Evolutionary conservation across 2,888 invertebrate species (phyloP).

Genomic region (Tachystola acroxantha): DNA sequence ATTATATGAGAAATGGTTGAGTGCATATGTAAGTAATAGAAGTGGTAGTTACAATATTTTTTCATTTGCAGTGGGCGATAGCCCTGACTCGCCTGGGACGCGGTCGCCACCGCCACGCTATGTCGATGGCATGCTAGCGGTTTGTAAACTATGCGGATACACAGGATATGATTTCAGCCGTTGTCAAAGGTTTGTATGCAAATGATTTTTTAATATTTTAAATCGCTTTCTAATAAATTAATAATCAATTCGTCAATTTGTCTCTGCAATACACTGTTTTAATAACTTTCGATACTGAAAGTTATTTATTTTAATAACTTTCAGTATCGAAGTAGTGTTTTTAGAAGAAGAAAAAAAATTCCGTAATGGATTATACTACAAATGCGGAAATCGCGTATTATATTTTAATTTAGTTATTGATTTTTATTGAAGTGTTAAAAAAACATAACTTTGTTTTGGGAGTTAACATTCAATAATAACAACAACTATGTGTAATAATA

Average conservation of each 20-base stretch:
- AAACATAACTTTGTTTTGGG: too few relatives aligned
- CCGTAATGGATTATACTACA: too few relatives aligned
- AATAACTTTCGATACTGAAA: too few relatives aligned
- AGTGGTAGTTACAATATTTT: background rate
- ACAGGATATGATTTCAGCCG: conserved; percentile 87
- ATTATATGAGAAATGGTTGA: background rate
- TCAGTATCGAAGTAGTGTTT: too few relatives aligned
- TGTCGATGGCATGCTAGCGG: conserved; percentile 85
- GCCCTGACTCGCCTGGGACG: conserved; percentile 68
- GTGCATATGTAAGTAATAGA: conserved; percentile 7
- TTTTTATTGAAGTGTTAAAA: too few relatives aligned
- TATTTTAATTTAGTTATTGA: too few relatives aligned
- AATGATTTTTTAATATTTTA: background rate
- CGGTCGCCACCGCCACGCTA: conserved; percentile 81
- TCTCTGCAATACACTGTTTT: too few relatives aligned
- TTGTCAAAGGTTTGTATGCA: conserved; percentile 81
- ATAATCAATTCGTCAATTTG: background rate
- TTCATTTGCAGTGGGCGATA: conserved; percentile 38
- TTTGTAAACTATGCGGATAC: conserved; percentile 90
- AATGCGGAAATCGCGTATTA: too few relatives aligned
- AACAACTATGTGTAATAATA: too few relatives aligned
- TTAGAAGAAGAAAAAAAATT: too few relatives aligned
- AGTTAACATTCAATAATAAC: too few relatives aligned
- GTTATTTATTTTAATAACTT: too few relatives aligned
- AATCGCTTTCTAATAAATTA: background rate